Conservation (phyloP, 2,113 vertebrate species). For the Cochlearius cochlearius region DNA sequence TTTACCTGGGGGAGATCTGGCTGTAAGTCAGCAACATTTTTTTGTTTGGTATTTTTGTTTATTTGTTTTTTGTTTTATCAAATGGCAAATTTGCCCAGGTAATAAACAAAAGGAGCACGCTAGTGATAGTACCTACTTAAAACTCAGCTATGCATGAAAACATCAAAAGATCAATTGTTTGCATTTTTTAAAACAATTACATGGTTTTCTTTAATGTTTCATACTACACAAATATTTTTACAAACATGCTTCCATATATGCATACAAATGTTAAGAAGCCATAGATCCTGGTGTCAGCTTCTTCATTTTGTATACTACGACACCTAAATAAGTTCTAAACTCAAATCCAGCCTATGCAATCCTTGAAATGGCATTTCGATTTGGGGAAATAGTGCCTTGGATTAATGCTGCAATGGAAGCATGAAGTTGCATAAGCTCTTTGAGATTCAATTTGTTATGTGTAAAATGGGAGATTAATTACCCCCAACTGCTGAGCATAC, state of each 20-base stretch:
- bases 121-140: background rate
- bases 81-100: slow-evolving; percentile 32
- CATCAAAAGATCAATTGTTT: background rate
- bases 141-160: background rate
- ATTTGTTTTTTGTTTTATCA: background rate
- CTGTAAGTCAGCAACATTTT: background rate
- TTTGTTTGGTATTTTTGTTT: background rate
- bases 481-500: background rate
- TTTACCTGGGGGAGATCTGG: slow-evolving; percentile 10
- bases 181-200: background rate
- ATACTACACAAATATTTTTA: background rate
- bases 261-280: background rate
- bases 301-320: background rate
- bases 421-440: background rate
- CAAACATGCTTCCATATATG: background rate
- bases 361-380: background rate
- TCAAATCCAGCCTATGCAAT: background rate
- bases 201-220: background rate
- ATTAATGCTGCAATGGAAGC: background rate
- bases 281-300: background rate
- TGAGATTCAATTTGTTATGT: background rate
- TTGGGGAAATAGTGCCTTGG: background rate
- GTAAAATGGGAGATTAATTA: background rate
- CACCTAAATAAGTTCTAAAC: background rate
- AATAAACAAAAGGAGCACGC: background rate